Percentiles rank a stretch among this genome's conserved stretches.
These are phyloP conservation scores for Nowickia ferox DNA, from an alignment of 2,888 invertebrate species.

Conservation along the genomic window DNA sequence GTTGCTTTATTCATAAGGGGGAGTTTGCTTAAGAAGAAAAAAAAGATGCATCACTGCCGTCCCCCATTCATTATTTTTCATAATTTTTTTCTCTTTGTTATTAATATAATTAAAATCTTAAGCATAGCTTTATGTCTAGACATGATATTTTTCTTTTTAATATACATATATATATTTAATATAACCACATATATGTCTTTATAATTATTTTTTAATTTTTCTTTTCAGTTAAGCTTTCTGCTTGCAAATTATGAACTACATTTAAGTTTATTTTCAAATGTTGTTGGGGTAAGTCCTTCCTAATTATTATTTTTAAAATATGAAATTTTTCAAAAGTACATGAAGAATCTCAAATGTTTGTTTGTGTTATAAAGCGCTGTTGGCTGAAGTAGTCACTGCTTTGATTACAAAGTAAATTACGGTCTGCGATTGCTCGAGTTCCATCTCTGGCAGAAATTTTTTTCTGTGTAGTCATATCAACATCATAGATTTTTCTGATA, in stretches of 20 bases:
- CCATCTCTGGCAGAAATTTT: no score
- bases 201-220: not conserved
- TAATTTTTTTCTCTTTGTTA: constrained; percentile 24
- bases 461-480: no score
- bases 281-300: constrained; percentile 1
- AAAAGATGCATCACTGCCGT: not conserved
- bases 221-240: constrained; percentile 19
- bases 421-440: no score
- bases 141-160: constrained; percentile 46
- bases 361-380: no score
- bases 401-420: no score
- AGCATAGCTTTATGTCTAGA: constrained; percentile 70
- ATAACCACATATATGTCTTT: not conserved
- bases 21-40: not conserved
- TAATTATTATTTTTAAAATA: not conserved
- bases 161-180: constrained; percentile 18
- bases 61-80: constrained; percentile 23
- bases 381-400: no score
- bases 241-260: not conserved
- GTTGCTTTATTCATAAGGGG: constrained; percentile 4
- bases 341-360: no score
- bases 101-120: constrained; percentile 66
- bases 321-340: not conserved
- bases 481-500: no score
- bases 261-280: not conserved